Evolutionary conservation across 1,140 invertebrate genomes (phyloP), one percentile per base, ranked within the genome.

Genomic region (Diprion similis): DNA sequence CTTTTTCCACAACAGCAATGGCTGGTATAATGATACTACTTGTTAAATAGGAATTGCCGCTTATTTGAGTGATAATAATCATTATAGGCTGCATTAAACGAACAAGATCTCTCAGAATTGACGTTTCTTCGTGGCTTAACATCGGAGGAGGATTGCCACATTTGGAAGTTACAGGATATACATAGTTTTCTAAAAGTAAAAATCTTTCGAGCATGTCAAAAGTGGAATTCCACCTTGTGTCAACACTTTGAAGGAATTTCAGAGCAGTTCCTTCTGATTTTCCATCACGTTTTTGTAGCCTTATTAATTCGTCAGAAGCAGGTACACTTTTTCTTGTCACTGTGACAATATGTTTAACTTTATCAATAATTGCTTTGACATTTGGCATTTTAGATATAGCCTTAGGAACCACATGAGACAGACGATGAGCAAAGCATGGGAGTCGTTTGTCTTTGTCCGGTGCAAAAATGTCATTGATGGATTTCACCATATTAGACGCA

Each of bases 181-280:
- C 59, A 9, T 78, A 71, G 75, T 46, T 80, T 45, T 78, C 71
- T 11, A 86, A 48, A 47, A 82, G 79, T 10, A 85, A 66, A 81
- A 88, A 87, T 74, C 84, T 70, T 75, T 81, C 64, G 0, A 85
- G 75, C 85, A 86, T 86, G 71, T 86, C 82, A 71, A 78, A 85
- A 1, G 80, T 84, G 46, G 79, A 81, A 70, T 86, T 86, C 84
- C 81, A 86, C 2, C 82, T 59, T 0, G 83, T 86, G 7, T 68
- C 68, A 0, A 85, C 82, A 19, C 81, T 77, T 74, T 85, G 78
- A 68, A 70, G 72, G 69, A 77, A 76, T 18, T 71, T 48, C 46
- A 76, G 70, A 17, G 68, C 47, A n/a, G 69, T 73, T 17, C 74
- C 74, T 19, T 74, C 76, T 1, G 76, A 71, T 73, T 76, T 76